Conservation (phyloP, 2,113 vertebrate species). For the Elephantulus edwardii region DNA sequence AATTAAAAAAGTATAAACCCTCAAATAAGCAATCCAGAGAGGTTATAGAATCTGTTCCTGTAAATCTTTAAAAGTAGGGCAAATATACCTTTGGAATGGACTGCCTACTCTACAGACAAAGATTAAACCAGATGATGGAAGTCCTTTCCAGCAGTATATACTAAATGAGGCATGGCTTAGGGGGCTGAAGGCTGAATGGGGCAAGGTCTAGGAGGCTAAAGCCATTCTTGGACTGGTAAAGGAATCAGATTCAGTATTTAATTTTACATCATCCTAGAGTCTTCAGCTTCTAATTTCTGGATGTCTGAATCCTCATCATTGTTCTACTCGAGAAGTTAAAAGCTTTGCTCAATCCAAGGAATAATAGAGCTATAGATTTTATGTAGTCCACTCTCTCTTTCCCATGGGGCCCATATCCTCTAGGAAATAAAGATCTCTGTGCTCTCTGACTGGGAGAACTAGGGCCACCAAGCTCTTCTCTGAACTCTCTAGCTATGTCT, state of each 20-base stretch:
- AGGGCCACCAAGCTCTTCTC: background rate
- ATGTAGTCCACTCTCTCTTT: background rate
- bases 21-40: conserved; percentile 16
- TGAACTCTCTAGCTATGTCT: too few relatives aligned
- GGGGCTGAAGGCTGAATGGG: background rate
- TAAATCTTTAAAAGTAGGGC: conserved; percentile 39
- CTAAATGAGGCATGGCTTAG: too few relatives aligned
- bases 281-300: background rate
- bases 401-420: background rate
- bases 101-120: background rate
- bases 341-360: conserved; percentile 10
- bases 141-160: background rate
- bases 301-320: background rate
- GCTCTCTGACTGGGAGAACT: background rate
- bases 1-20: conserved; percentile 26
- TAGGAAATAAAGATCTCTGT: background rate
- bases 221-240: background rate
- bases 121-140: background rate
- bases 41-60: background rate
- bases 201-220: background rate
- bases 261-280: background rate
- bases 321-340: conserved; percentile 19
- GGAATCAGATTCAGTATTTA: conserved; percentile 10
- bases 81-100: conserved; percentile 10
- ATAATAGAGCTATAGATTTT: background rate